Percentiles rank a stretch among this genome's conserved stretches.
Conservation (phyloP, 2,113 vertebrate genomes). For the Pedetes capensis region DNA sequence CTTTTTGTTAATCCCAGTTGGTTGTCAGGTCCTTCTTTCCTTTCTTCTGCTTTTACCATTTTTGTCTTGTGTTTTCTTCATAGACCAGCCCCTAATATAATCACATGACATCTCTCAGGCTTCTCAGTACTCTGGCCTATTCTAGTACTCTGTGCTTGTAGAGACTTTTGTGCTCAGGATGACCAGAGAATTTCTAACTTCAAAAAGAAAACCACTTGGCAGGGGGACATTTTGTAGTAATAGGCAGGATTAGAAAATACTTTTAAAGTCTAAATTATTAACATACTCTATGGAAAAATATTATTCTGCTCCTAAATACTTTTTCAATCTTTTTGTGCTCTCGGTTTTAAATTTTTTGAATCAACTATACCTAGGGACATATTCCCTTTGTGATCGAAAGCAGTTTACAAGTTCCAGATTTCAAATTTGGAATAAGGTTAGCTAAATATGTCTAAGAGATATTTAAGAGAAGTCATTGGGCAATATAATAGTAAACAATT, state of each 20-base stretch:
- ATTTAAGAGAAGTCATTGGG: slow-evolving; percentile 58
- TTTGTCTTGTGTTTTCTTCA: slow-evolving; percentile 5
- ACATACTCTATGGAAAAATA: background rate
- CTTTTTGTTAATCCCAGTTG: background rate
- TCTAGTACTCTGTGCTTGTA: background rate
- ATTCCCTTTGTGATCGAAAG: slow-evolving; percentile 10
- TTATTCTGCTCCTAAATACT: background rate
- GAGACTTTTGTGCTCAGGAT: background rate
- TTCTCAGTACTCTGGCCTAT: background rate
- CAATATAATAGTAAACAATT: slow-evolving; percentile 81
- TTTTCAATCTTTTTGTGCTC: background rate
- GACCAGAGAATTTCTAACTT: background rate
- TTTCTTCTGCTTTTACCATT: background rate
- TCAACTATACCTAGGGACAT: background rate
- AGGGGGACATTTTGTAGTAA: slow-evolving; percentile 7
- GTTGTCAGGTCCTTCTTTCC: background rate
- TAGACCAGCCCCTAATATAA: background rate
- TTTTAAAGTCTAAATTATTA: slow-evolving; percentile 9
- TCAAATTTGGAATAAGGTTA: slow-evolving; percentile 36
- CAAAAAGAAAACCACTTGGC: background rate
- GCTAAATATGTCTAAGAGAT: background rate
- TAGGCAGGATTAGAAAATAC: background rate
- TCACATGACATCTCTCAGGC: background rate
- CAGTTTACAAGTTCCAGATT: slow-evolving; percentile 33
- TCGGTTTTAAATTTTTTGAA: slow-evolving; percentile 1